Base-by-base conservation (phyloP, 2,797 vertebrate genomes). In the Microhierax caerulescens region DNA sequence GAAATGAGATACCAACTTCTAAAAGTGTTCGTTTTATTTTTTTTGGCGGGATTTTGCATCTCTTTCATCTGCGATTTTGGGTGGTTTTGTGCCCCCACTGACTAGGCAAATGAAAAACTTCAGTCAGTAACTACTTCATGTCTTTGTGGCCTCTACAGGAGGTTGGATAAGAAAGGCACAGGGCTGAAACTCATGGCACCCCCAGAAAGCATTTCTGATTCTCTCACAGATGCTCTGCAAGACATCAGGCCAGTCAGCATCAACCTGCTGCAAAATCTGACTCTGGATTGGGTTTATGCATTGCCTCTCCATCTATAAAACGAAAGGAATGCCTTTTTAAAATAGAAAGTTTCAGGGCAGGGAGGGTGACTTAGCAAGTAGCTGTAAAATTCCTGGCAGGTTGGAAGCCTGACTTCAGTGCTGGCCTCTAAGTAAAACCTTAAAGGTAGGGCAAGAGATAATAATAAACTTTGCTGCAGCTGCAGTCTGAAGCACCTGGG, bases 291-390 rank as follows among this genome's bases (percentile, higher is more conserved):
- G 45, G n/a, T 48, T 78, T 83, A 80, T 48, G 56, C n/a, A 59
- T 86, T 85, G 92, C 18, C 54, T 65, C 83, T 86, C 90, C 16
- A 10, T 63, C 43, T 82, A 51, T 83, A 90, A 85, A 88, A 81
- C 19, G 30, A 78, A 84, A 59, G 88, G 54, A 90, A 43, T 63
- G 39, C 8, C 60, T 91, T 67, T 94, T 88, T 36, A 75, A 78
- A 96, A 91, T 10, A 90, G 60, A 96, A 95, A 95, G 48, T 81
- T 83, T 54, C 70, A 83, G 78, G 81, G 78, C 68, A 92, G 78
- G 92, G 75, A 80, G 45, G 57, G 21, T 91, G 74, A 74, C 45
- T 92, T 74, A 82, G 43, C 34, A 89, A 93, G 48, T 5, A 64
- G 32, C 11, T 68, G 34, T 76, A 45, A 70, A 95, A 76, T 83